These are phyloP conservation scores for Orius insidiosus DNA, from an alignment of 1,140 invertebrate species.

Conservation along the genomic window DNA sequence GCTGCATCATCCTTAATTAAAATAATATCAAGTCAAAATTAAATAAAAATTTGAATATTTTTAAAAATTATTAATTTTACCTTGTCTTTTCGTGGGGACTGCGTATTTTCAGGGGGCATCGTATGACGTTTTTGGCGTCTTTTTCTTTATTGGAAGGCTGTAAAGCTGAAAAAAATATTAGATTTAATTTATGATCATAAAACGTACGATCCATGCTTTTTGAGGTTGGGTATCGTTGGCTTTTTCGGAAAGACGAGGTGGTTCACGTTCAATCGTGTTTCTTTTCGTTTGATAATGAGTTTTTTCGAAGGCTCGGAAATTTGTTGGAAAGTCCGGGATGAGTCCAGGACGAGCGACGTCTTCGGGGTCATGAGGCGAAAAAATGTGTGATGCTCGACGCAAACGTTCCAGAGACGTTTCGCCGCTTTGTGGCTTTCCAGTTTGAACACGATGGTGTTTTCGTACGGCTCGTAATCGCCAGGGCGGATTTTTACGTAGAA, in stretches of 20 bases:
- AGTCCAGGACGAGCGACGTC: slow-evolving; percentile 50
- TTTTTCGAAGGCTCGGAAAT: slow-evolving; percentile 90
- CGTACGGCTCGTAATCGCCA: slow-evolving; percentile 94
- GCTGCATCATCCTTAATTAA: neutral
- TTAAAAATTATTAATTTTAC: too few species aligned
- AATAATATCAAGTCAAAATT: slow-evolving; percentile 9
- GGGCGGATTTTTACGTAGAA: slow-evolving; percentile 97
- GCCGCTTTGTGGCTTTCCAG: slow-evolving; percentile 84
- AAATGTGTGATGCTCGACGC: slow-evolving; percentile 98
- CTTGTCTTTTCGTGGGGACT: slow-evolving; percentile 37
- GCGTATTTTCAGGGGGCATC: slow-evolving; percentile 39
- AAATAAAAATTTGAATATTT: too few species aligned
- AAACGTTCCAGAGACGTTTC: slow-evolving; percentile 97
- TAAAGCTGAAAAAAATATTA: slow-evolving; percentile 17
- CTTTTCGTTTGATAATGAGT: slow-evolving; percentile 91
- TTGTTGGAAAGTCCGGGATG: slow-evolving; percentile 74
- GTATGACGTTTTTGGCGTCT: slow-evolving; percentile 71
- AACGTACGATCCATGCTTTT: slow-evolving; percentile 73
- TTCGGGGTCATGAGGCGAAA: slow-evolving; percentile 92
- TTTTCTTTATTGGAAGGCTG: slow-evolving; percentile 19
- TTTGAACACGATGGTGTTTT: slow-evolving; percentile 93
- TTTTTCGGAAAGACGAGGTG: slow-evolving; percentile 73
- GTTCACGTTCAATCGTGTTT: slow-evolving; percentile 64
- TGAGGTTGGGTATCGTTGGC: slow-evolving; percentile 37
- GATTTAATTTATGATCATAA: too few species aligned